These are phyloP conservation scores for Myiotriccus ornatus DNA, from an alignment of 2,797 vertebrate species.

Conservation along the genomic window DNA sequence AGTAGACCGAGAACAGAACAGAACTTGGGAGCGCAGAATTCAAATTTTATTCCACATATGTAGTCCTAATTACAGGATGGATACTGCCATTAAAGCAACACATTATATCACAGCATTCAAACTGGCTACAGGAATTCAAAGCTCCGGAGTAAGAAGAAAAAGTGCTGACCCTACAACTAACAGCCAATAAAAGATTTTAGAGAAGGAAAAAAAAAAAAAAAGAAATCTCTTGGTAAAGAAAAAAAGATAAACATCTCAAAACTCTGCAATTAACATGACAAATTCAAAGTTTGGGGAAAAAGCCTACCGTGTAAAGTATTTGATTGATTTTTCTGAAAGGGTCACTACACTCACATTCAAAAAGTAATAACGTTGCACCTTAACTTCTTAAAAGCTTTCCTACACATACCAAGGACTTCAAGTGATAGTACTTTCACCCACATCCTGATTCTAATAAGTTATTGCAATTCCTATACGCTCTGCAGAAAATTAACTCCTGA, in stretches of 20 bases:
- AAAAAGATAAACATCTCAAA: not conserved
- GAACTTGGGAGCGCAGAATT: not conserved
- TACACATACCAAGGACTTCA: not conserved
- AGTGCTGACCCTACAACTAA: not conserved
- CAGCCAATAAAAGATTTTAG: not conserved
- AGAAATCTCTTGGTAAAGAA: rapidly evolving
- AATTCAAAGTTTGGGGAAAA: not conserved
- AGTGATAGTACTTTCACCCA: rapidly evolving
- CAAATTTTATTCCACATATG: not conserved
- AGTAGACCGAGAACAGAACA: not conserved
- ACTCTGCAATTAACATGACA: not conserved
- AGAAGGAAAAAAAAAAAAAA: not conserved
- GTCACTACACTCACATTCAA: not conserved
- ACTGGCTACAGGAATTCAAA: not conserved
- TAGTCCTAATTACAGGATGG: not conserved
- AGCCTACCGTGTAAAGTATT: not conserved
- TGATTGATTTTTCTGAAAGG: not conserved
- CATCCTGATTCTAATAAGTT: not conserved
- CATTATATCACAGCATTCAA: not conserved
- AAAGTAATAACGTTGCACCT: not conserved
- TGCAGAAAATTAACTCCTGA: not conserved
- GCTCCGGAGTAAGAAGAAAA: not conserved
- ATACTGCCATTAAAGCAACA: not conserved
- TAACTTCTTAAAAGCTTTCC: not conserved
- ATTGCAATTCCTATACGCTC: not conserved